Base-by-base conservation (phyloP, 1,140 invertebrate species). In the Drosophila kepulauana region DNA sequence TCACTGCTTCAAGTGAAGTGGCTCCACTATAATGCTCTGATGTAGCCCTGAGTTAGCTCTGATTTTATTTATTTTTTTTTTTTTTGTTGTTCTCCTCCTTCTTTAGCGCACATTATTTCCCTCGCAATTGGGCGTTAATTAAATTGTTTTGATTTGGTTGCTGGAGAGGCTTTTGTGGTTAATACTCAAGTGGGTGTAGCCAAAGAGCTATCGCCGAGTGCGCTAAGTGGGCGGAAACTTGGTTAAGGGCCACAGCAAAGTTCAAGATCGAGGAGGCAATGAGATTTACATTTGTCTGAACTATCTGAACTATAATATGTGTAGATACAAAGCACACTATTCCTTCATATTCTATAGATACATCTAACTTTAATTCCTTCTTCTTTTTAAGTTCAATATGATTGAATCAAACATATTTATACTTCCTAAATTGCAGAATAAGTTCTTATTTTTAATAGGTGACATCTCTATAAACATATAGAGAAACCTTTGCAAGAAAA, bases 141-240 rank as follows among this genome's bases (percentile, higher is more conserved):
- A 81, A 86, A 86, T 85, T 86, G 69, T 85, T 81, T 78, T 85
- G 64, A 84, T 81, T 81, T 70, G 63, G 20, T 16, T 48, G 73
- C 41, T 56, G 56, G 59, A 59, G 65, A 16, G 63, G 11, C 45
- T 69, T 81, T 80, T 51, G 61, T 51, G 61, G 57, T 68, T 69
- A 62, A 74, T 62, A 38, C 56, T 74, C 71, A 69, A 74, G 71
- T 74, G 71, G 49, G 46, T 52, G 63, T 46, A 46, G 54, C 57
- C 52, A 49, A 28, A 52, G 61, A 20, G 41, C 59, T 20, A 62
- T 16, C 13, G 45, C 49, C 15, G 38, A 25, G 45, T 52, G 54
- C 28, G 57, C 28, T 68, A 69, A 74, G 71, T 62, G 65, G 57
- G 38, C 48, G 56, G 46, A 54, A 73, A 73, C 46, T 59, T 73